Evolutionary conservation across 2,113 vertebrate species (phyloP).

Genomic region (Heliornis fulica): DNA sequence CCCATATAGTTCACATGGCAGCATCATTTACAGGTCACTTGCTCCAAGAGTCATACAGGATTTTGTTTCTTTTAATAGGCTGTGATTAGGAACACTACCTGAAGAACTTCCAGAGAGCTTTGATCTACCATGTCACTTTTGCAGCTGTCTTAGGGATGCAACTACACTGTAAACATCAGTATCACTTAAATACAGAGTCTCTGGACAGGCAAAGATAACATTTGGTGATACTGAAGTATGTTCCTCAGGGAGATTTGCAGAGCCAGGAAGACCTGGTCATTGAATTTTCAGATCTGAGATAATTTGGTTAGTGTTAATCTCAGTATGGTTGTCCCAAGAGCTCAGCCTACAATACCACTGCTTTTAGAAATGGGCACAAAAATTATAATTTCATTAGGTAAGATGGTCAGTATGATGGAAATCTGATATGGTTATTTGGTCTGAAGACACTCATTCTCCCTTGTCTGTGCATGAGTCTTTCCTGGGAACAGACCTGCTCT

Average conservation of each 20-base stretch:
- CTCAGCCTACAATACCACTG: neutral
- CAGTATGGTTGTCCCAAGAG: neutral
- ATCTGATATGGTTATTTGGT: neutral
- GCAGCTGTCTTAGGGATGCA: neutral
- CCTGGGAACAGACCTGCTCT: neutral
- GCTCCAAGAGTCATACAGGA: neutral
- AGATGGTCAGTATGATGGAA: neutral
- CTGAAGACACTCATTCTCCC: neutral
- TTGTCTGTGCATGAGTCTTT: neutral
- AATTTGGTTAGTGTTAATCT: neutral
- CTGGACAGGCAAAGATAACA: neutral
- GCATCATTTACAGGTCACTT: slow-evolving; percentile 15
- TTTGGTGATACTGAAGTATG: neutral
- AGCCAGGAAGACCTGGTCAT: neutral
- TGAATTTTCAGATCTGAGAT: neutral
- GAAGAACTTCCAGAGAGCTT: slow-evolving; percentile 19
- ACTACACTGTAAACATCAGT: neutral
- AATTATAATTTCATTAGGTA: neutral
- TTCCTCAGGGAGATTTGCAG: neutral
- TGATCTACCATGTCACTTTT: neutral
- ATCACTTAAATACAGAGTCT: neutral
- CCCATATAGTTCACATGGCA: neutral
- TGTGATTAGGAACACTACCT: slow-evolving; percentile 28
- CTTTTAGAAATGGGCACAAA: neutral
- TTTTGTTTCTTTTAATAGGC: slow-evolving; percentile 35